Evolutionary conservation across 2,113 vertebrate species (phyloP).

Genomic region (Tricholaema leucomelas): DNA sequence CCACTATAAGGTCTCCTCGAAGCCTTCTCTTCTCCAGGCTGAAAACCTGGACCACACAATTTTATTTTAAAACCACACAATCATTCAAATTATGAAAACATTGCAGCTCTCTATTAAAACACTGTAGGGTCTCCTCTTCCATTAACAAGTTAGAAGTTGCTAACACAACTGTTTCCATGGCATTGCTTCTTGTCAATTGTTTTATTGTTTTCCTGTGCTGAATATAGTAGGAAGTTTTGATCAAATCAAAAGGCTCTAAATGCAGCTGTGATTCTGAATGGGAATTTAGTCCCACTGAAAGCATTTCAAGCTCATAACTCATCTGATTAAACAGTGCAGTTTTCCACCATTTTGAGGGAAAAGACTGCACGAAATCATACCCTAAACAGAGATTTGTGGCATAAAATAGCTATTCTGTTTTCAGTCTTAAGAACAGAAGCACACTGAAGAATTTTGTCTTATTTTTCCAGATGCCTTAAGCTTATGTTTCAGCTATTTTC

Average conservation of each 20-base stretch:
- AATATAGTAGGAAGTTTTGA: not conserved
- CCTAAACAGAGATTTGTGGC: not conserved
- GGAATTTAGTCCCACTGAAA: not conserved
- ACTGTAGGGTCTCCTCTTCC: not conserved
- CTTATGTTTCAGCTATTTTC: conserved; percentile 11
- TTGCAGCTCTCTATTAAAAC: not conserved
- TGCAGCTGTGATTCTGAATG: not conserved
- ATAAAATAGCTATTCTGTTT: conserved; percentile 6
- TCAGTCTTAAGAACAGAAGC: not conserved
- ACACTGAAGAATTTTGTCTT: not conserved
- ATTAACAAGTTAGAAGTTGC: not conserved
- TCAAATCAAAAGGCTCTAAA: not conserved
- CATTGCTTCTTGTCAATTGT: not conserved
- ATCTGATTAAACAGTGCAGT: not conserved
- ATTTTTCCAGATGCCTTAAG: conserved; percentile 23
- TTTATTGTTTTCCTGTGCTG: not conserved
- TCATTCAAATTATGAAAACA: not conserved
- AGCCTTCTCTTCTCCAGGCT: too few relatives aligned
- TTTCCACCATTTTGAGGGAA: conserved; percentile 10
- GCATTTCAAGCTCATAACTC: not conserved
- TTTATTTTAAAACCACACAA: not conserved
- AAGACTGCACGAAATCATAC: not conserved
- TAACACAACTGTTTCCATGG: not conserved
- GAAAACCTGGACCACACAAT: too few relatives aligned
- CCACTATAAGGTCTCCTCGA: too few relatives aligned